Evolutionary conservation across 2,888 invertebrate genomes (phyloP).

Genomic region (Heliconius ismenius): DNA sequence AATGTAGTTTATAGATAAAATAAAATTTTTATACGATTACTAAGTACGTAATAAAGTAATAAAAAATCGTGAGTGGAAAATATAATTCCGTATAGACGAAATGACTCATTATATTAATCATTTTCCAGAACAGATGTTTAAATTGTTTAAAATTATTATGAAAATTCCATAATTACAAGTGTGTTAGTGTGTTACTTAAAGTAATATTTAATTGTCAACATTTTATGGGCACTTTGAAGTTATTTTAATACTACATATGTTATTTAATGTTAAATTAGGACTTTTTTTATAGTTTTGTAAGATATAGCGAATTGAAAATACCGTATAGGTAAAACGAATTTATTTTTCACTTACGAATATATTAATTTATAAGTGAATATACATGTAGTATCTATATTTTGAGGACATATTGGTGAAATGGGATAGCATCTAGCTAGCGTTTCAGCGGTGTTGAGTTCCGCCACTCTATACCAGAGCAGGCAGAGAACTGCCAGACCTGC

Average conservation of each 20-base stretch:
- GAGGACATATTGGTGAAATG: no score
- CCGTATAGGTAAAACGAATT: background rate
- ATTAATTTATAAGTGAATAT: no score
- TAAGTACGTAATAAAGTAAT: background rate
- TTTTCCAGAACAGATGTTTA: background rate
- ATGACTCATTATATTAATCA: slow-evolving; percentile 10
- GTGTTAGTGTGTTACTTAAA: background rate
- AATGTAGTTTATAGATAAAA: no score
- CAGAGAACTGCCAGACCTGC: no score
- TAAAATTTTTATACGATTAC: no score
- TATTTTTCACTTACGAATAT: no score
- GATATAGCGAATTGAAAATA: background rate
- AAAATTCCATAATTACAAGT: background rate
- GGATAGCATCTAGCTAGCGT: no score
- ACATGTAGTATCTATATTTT: no score
- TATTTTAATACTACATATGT: background rate
- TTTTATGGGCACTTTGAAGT: background rate
- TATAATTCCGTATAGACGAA: background rate
- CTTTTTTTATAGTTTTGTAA: background rate
- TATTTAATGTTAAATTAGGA: background rate
- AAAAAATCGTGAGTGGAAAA: slow-evolving; percentile 4
- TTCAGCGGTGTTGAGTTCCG: no score
- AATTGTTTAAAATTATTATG: background rate
- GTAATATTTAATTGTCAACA: background rate
- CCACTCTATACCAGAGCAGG: no score